Percentiles rank a stretch among this genome's conserved stretches.
phyloP scores from a whole-genome alignment of 2,797 vertebrate species.

The Sebastes trivittatus region DNA sequence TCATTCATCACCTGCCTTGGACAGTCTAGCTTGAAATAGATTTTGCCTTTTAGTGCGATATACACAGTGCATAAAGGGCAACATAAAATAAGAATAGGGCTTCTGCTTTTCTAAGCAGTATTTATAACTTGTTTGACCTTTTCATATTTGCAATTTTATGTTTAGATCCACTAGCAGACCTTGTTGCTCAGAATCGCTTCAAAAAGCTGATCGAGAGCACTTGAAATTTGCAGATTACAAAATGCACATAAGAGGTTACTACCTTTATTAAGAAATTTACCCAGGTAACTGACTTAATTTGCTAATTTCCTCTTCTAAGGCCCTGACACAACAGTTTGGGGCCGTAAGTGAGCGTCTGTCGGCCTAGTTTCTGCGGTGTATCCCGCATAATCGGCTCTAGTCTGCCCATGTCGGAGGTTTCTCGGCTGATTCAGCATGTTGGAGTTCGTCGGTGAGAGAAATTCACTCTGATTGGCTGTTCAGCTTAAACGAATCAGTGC shows the following conservation, averaged over 20 bases:
- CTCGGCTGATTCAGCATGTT: too few relatives aligned
- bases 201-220: neutral
- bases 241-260: neutral
- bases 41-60: neutral
- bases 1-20: constrained; percentile 28
- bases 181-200: neutral
- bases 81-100: neutral
- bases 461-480: too few relatives aligned
- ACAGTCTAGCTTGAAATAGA: constrained; percentile 24
- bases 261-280: neutral
- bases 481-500: too few relatives aligned
- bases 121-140: neutral
- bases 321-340: too few relatives aligned
- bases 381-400: too few relatives aligned
- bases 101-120: neutral
- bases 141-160: constrained; percentile 13
- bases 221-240: neutral
- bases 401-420: too few relatives aligned
- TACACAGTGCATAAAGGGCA: neutral
- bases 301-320: neutral
- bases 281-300: constrained; percentile 4
- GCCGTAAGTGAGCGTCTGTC: too few relatives aligned
- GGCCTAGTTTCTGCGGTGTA: too few relatives aligned
- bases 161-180: neutral
- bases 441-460: too few relatives aligned